Base-by-base conservation (phyloP, 1,140 invertebrate genomes). In the Dysdera silvatica region DNA sequence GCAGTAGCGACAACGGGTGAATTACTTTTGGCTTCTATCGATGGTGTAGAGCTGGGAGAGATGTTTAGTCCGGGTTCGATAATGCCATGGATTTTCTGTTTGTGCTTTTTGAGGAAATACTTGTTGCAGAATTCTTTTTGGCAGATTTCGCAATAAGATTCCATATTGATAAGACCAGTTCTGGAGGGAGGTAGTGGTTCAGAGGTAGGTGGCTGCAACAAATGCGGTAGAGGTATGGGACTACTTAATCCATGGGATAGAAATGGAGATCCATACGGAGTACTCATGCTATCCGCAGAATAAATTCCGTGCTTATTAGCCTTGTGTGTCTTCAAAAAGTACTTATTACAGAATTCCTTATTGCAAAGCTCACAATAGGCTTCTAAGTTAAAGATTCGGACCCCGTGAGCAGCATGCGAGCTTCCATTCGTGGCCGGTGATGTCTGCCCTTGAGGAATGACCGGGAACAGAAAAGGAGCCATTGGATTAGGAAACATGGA, bases 81-180 rank as follows among this genome's bases (percentile, higher is more conserved):
- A 51, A 95, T 91, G 8, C 90, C 90, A 72, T 95, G 91, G 70
- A 94, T 94, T 75, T 94, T 94, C 3, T 91, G 90, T 74, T 91
- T 91, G 80, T 95, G 91, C 32, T 95, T 98, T 78, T 98, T 97
- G 4, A 99, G 80, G 75, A 99, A 99, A 77, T 99, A 99, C 76
- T 99, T 98, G 80, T 99, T 99, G 80, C 95, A 98, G 73, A 97
- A 95, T 77, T 98, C 95, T 77, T 99, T 99, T 78, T 98, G 96
- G 80, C 96, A 99, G 40, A 93, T 80, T 70, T 92, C 89, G 67
- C 79, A 80, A 62, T 73, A 78, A n/a, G 77, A 76, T 67, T 76
- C 76, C 20, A 70, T 40, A 37, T 68, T 71, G 20, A 70, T 43
- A 18, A 70, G n/a, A 20, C 45, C 58, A 41, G 48, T 31, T 12